Evolutionary conservation across 2,888 invertebrate species (phyloP).

Genomic region (Ormyrus rosae): DNA sequence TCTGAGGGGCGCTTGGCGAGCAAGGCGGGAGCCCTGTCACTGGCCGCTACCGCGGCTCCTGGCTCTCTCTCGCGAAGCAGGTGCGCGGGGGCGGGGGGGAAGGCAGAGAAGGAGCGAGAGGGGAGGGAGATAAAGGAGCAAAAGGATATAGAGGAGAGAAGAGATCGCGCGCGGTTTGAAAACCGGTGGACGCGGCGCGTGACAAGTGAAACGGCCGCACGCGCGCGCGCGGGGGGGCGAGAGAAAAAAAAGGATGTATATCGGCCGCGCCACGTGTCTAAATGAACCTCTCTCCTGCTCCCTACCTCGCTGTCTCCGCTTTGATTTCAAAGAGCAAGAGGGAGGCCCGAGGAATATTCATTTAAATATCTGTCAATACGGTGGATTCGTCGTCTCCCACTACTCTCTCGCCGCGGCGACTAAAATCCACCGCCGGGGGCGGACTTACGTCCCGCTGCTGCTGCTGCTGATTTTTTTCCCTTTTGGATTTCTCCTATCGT

Average conservation of each 20-base stretch:
- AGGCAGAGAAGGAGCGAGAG: slow-evolving; percentile 1
- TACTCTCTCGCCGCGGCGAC: too few relatives aligned
- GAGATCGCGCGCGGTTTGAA: neutral
- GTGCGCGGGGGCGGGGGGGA: neutral
- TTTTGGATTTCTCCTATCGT: slow-evolving; percentile 11
- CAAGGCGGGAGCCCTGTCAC: too few relatives aligned
- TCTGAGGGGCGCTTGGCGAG: too few relatives aligned
- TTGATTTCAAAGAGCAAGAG: slow-evolving; percentile 71
- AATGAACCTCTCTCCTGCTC: slow-evolving; percentile 66
- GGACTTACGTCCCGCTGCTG: slow-evolving; percentile 33
- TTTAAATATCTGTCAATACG: slow-evolving; percentile 75
- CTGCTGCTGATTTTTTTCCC: neutral
- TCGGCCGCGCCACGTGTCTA: slow-evolving; percentile 61
- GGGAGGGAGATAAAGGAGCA: slow-evolving; percentile 7
- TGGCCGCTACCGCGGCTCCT: too few relatives aligned
- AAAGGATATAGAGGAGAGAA: neutral
- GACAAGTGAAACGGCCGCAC: slow-evolving; percentile 69
- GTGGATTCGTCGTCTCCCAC: neutral
- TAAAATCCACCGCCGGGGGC: neutral
- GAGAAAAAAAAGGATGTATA: slow-evolving; percentile 7
- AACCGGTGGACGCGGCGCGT: slow-evolving; percentile 62
- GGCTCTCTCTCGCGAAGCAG: neutral
- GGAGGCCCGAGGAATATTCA: slow-evolving; percentile 71
- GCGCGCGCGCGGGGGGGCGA: slow-evolving; percentile 32
- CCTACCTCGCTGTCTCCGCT: slow-evolving; percentile 59